phyloP scores from a whole-genome alignment of 2,888 invertebrate species.

The Tyria jacobaeae region DNA sequence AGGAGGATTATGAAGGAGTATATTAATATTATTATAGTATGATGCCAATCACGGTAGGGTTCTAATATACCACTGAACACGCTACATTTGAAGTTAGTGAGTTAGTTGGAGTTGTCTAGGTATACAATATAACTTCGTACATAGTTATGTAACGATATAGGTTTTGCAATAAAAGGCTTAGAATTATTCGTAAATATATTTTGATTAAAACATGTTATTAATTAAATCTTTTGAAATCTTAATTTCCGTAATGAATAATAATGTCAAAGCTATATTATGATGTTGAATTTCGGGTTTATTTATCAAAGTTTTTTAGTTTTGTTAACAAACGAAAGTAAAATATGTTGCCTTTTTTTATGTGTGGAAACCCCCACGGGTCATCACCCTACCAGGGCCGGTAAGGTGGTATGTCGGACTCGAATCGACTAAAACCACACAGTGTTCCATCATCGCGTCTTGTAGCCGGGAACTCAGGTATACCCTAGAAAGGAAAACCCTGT shows the following conservation, averaged over 20 bases:
- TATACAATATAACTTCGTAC: constrained; percentile 2
- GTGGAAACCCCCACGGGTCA: too few species aligned
- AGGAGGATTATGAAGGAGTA: constrained; percentile 33
- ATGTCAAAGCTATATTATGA: not conserved
- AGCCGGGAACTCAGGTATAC: too few species aligned
- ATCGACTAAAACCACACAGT: too few species aligned
- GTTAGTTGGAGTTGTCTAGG: constrained; percentile 40
- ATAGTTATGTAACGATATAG: not conserved
- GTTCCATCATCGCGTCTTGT: too few species aligned
- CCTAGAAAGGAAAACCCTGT: too few species aligned
- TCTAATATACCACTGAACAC: constrained; percentile 38
- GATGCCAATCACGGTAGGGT: constrained; percentile 46
- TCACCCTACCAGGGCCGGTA: too few species aligned
- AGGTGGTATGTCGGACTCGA: too few species aligned
- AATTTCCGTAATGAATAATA: not conserved
- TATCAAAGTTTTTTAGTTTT: not conserved
- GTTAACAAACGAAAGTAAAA: too few species aligned
- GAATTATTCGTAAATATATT: constrained; percentile 5
- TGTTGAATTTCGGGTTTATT: not conserved
- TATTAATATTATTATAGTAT: constrained; percentile 44
- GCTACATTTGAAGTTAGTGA: constrained; percentile 50
- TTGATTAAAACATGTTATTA: not conserved
- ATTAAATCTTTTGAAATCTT: not conserved
- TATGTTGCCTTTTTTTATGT: too few species aligned
- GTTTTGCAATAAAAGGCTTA: constrained; percentile 1